Conservation (phyloP, 2,888 invertebrate species). For the Pherbina coryleti region DNA sequence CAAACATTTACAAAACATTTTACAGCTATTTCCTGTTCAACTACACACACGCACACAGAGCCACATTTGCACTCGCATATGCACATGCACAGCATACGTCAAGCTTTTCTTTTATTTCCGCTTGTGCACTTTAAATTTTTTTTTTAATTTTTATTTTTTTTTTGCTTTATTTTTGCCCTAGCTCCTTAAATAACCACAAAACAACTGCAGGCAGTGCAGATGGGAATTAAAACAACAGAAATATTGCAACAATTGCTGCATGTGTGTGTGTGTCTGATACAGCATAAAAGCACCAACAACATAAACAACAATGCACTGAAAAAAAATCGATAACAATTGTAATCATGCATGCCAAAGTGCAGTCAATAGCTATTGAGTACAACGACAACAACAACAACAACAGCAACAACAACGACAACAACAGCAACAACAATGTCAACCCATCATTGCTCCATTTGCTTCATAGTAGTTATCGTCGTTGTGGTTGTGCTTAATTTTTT, state of each 20-base stretch:
- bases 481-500: no score
- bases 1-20: slow-evolving; percentile 5
- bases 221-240: no score
- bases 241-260: no score
- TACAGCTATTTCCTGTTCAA: slow-evolving; percentile 1
- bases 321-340: neutral
- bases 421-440: neutral
- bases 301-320: neutral
- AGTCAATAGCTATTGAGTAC: neutral
- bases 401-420: neutral
- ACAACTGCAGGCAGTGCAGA: no score
- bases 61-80: neutral
- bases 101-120: neutral
- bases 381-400: neutral
- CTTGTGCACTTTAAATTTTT: neutral
- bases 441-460: no score
- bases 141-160: no score
- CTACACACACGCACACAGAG: neutral
- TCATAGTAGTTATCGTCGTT: no score
- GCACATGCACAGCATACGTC: neutral
- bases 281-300: neutral
- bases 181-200: no score
- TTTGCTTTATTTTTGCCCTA: no score
- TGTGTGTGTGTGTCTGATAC: no score
- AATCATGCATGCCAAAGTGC: neutral